Base-by-base conservation (phyloP, 2,113 vertebrate species). In the Anhinga anhinga region DNA sequence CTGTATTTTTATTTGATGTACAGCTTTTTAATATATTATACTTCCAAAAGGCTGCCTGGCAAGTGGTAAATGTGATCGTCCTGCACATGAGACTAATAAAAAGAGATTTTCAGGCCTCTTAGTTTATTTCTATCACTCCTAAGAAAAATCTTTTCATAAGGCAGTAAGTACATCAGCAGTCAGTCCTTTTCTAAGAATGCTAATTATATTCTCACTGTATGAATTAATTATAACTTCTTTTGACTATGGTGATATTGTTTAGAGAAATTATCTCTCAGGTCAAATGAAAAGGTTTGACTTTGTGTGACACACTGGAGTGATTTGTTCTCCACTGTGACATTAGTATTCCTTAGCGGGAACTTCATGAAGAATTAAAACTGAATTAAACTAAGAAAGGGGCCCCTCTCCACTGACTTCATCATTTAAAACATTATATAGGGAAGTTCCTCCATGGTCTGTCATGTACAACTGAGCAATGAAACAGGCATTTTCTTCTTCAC, bases 221-320 rank as follows among this genome's bases (percentile, higher is more conserved):
- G 90, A 98, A 98, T 98, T 97, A 97, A 97, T 98, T 98, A 95
- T 94, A 89, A 95, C 82, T 96, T 81, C 83, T 96, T 91, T 98
- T 97, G 94, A 97, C 94, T 97, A 32, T 36, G 80, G 90, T 95
- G 88, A 97, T 97, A 97, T 84, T 97, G 96, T 98, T 98, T 97
- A 94, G 96, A 97, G 84, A 97, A 97, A 97, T 96, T 97, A 95
- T 97, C 95, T 97, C 82, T 97, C 47, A 95, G 96, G 97, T 97
- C 86, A 96, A 83, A 95, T 95, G 84, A 96, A 97, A 97, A 97
- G 82, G 87, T 98, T 97, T 97, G 94, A 96, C 94, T 95, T 72
- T 95, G 58, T 97, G 78, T 95, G 92, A 96, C 95, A 97, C 50
- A 95, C 73, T 34, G 20, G 84, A 95, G 77, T 93, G 94, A 97